These are phyloP conservation scores for Gonocerus acuteangulatus DNA, from an alignment of 2,888 invertebrate species.

Conservation along the genomic window DNA sequence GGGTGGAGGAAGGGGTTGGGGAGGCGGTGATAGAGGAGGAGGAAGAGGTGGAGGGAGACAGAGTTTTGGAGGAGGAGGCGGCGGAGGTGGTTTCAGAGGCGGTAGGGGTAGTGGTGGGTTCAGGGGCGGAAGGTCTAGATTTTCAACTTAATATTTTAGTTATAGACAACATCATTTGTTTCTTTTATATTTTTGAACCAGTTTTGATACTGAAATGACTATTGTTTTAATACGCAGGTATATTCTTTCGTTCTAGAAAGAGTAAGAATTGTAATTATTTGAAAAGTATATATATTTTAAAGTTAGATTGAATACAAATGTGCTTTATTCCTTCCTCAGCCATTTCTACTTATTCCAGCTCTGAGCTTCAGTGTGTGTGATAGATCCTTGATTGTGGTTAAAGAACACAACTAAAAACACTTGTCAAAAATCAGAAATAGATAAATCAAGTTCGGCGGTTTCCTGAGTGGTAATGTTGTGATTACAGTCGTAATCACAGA, in stretches of 20 bases:
- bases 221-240: not conserved
- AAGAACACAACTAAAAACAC: too few species aligned
- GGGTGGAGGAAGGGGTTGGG: slow-evolving; percentile 39
- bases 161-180: not conserved
- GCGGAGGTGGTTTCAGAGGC: slow-evolving; percentile 29
- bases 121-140: slow-evolving; percentile 39
- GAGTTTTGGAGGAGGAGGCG: slow-evolving; percentile 12
- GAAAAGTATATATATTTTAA: not conserved
- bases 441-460: too few species aligned
- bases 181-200: too few species aligned
- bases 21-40: slow-evolving; percentile 38
- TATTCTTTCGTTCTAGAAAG: slow-evolving; percentile 17
- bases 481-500: too few species aligned
- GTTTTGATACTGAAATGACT: too few species aligned
- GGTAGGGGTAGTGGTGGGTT: slow-evolving; percentile 32
- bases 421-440: too few species aligned
- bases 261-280: not conserved
- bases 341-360: too few species aligned
- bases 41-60: slow-evolving; percentile 18
- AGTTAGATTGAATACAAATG: too few species aligned
- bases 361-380: too few species aligned
- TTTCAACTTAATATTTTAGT: slow-evolving; percentile 13
- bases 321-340: too few species aligned
- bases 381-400: too few species aligned
- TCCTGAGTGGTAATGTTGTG: too few species aligned